Base-by-base conservation (phyloP, 2,113 vertebrate genomes). In the Cyanoramphus novaezelandiae region DNA sequence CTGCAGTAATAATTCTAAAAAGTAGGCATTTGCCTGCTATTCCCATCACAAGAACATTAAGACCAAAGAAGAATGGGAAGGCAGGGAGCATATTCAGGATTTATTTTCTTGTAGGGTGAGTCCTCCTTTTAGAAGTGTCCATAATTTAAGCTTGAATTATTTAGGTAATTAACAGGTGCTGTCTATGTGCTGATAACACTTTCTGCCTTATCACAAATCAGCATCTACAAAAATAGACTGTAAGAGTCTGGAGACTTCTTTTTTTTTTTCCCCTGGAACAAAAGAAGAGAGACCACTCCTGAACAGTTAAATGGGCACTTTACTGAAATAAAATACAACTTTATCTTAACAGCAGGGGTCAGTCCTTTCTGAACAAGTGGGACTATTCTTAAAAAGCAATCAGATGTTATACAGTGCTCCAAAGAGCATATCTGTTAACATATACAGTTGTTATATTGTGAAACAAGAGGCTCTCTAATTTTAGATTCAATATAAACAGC, bases 101-200 rank as follows among this genome's bases (percentile, higher is more conserved):
- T 91, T 88, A 70, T 64, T 91, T 91, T 85, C 46, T 81, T 82
- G 71, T 60, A 82, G 15, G 12, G 17, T 13, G 80, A 72, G 10
- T 79, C 74, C 67, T 90, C 64, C 39, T 60, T 92, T 84, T 68
- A 88, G 82, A 81, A 94, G 57, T 16, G 41, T 93, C 63, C 49
- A 83, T 60, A 85, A 88, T 72, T 86, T 67, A 88, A 92, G 46
- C 33, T 24, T 80, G 82, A 86, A 82, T 89, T 93, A 92, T 74
- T 96, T 49, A 57, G 83, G 81, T 43, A 91, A 94, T 95, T 90
- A 87, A 82, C 80, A 94, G 92, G 76, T 92, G 85, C 62, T 82
- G 85, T 31, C 89, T 88, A 69, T 47, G 47, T 75, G 41, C 71
- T 84, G 75, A 80, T 78, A 76, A 90, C 93, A 85, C 79, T 70